These are phyloP conservation scores for Hydropotes inermis DNA, from an alignment of 2,113 vertebrate species.

Conservation along the genomic window DNA sequence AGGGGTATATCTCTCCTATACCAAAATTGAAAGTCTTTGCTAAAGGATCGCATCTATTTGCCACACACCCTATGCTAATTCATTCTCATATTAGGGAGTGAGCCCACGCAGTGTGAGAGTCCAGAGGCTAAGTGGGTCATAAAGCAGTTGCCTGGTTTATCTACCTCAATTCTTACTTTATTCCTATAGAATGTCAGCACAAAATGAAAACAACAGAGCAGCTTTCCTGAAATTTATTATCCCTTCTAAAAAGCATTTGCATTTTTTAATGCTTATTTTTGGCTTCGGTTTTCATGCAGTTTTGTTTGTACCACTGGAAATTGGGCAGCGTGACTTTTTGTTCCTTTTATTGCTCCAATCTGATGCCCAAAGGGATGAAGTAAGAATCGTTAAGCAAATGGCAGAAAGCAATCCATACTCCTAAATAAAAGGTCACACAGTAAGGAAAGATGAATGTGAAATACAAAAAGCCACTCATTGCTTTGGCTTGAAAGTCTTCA, in stretches of 20 bases:
- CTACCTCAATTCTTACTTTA: neutral
- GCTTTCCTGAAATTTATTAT: conserved; percentile 58
- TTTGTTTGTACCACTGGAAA: conserved; percentile 61
- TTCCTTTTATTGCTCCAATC: conserved; percentile 61
- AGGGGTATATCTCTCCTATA: neutral
- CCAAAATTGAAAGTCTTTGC: conserved; percentile 14
- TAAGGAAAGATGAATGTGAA: conserved; percentile 48
- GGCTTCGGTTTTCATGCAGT: conserved; percentile 54
- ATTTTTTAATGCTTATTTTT: conserved; percentile 64
- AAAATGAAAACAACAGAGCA: conserved; percentile 41
- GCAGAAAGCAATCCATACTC: conserved; percentile 40
- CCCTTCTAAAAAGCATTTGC: conserved; percentile 61
- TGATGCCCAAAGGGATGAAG: conserved; percentile 56
- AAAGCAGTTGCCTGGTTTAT: conserved; percentile 11
- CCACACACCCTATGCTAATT: neutral
- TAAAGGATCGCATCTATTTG: neutral
- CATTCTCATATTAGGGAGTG: neutral
- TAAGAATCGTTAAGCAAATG: conserved; percentile 59
- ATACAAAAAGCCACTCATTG: neutral
- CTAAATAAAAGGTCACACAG: conserved; percentile 58
- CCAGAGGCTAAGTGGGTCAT: neutral
- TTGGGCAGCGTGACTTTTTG: conserved; percentile 54
- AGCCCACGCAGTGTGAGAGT: neutral
- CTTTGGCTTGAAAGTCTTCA: conserved; percentile 47
- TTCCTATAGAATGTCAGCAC: neutral